phyloP scores from a whole-genome alignment of 2,113 vertebrate species.

The Otis tarda region DNA sequence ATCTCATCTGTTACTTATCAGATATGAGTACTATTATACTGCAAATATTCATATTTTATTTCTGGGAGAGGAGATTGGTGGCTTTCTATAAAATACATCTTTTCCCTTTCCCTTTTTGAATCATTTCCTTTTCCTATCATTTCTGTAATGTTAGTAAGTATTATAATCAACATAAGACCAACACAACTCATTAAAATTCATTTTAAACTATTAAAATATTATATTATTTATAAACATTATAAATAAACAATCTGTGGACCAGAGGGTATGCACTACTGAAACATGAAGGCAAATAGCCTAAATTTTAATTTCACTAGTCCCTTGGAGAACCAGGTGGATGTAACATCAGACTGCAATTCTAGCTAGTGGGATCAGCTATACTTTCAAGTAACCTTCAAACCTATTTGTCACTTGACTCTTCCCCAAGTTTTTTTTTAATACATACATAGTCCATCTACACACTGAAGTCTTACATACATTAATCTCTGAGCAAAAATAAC shows the following conservation, averaged over 20 bases:
- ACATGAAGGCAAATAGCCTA: not conserved
- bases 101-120: not conserved
- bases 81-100: not conserved
- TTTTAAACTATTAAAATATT: not conserved
- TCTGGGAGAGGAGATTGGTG: not conserved
- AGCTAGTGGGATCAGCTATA: not conserved
- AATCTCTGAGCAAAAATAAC: constrained; percentile 29
- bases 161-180: not conserved
- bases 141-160: not conserved
- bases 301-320: not conserved
- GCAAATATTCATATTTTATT: not conserved
- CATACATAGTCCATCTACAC: not conserved
- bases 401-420: constrained; percentile 1
- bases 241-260: not conserved
- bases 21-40: not conserved
- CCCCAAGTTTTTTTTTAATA: not conserved
- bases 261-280: not conserved
- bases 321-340: not conserved
- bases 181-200: not conserved
- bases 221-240: not conserved
- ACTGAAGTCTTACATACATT: not conserved
- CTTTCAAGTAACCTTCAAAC: constrained; percentile 6
- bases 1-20: not conserved
- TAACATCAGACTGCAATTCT: constrained; percentile 8
- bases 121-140: not conserved